A percentile compares a stretch with the other conserved stretches of the same genome.
phyloP scores from a whole-genome alignment of 2,113 vertebrate species.

The Rattus rattus region DNA sequence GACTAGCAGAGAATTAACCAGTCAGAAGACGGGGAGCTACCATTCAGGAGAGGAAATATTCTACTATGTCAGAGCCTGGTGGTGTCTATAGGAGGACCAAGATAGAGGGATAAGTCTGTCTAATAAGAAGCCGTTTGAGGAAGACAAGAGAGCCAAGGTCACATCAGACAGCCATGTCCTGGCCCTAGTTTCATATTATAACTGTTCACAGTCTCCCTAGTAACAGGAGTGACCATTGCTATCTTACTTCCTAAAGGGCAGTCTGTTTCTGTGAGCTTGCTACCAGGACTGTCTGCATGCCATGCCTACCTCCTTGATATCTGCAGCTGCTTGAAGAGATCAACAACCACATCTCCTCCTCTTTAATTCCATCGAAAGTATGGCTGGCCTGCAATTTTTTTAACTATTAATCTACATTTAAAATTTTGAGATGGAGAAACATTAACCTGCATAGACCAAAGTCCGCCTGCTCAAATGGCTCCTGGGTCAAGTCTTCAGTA shows the following conservation, averaged over 20 bases:
- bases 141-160: not conserved
- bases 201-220: not conserved
- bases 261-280: not conserved
- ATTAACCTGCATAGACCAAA: not conserved
- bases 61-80: not conserved
- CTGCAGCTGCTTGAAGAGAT: not conserved
- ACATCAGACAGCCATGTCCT: not conserved
- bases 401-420: not conserved
- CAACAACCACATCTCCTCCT: not conserved
- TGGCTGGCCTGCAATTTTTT: not conserved
- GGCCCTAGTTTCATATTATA: not conserved
- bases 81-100: not conserved
- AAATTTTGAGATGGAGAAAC: not conserved
- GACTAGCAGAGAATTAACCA: conserved; percentile 23
- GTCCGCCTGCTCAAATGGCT: not conserved
- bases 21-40: not conserved
- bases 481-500: not conserved
- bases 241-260: not conserved
- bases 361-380: not conserved
- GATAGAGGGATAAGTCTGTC: not conserved
- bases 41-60: not conserved
- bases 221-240: not conserved
- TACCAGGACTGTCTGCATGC: not conserved
- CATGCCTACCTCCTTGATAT: not conserved
- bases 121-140: not conserved